Evolutionary conservation across 2,113 vertebrate genomes (phyloP).

Genomic region (Chaetodon trifascialis): DNA sequence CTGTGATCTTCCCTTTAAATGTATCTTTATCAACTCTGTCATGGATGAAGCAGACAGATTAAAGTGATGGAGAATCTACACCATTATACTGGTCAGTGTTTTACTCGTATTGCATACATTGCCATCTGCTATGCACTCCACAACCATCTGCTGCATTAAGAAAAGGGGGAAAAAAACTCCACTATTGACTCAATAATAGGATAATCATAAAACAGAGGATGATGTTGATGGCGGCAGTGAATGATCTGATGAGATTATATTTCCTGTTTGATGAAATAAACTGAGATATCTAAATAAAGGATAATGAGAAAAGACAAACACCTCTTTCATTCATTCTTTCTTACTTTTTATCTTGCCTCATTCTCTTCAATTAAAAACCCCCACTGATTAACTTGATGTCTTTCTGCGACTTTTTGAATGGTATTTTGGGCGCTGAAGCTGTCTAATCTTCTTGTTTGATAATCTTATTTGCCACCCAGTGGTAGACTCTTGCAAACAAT

Average conservation of each 20-base stretch:
- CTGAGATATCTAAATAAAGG: not conserved
- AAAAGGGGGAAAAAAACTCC: not conserved
- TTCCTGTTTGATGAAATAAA: not conserved
- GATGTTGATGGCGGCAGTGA: constrained; percentile 18
- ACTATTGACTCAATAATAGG: constrained; percentile 43
- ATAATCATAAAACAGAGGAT: constrained; percentile 31
- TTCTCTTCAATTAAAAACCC: constrained; percentile 7
- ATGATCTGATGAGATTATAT: constrained; percentile 51
- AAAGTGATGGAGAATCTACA: not conserved
- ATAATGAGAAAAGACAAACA: not conserved
- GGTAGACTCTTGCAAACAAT: constrained; percentile 29
- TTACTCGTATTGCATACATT: not conserved
- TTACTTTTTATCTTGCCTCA: too few species aligned
- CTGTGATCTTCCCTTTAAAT: not conserved
- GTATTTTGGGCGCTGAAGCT: constrained; percentile 25
- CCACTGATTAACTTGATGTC: constrained; percentile 28
- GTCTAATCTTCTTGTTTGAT: constrained; percentile 53
- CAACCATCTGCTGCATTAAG: constrained; percentile 53
- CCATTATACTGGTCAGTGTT: not conserved
- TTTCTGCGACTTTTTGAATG: constrained; percentile 22
- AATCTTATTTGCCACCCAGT: constrained; percentile 40
- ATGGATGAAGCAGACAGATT: constrained; percentile 24
- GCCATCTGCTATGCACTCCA: constrained; percentile 53
- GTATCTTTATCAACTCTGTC: not conserved
- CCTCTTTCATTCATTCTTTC: too few species aligned